A percentile compares a stretch with the other conserved stretches of the same genome.
Evolutionary conservation across 1,140 invertebrate genomes (phyloP).

Genomic region (Papilio machaon): DNA sequence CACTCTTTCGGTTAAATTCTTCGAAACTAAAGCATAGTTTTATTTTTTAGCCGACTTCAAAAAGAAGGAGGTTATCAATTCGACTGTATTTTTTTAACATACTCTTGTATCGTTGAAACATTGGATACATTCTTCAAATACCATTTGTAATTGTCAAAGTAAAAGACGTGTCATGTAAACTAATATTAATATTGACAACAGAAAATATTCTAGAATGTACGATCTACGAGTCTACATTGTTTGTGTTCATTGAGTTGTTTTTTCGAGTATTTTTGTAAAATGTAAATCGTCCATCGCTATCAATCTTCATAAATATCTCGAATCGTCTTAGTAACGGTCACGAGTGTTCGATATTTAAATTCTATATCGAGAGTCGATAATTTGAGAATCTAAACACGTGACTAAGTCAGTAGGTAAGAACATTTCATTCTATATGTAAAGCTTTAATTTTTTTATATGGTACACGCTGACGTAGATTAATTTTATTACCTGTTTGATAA

Average conservation of each 20-base stretch:
- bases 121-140: too few species aligned
- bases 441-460: conserved; percentile 38
- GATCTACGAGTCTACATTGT: too few species aligned
- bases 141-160: too few species aligned
- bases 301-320: conserved; percentile 4
- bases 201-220: too few species aligned
- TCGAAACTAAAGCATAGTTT: too few species aligned
- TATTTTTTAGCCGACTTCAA: too few species aligned
- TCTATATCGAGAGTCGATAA: conserved; percentile 27
- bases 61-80: too few species aligned
- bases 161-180: too few species aligned
- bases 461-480: conserved; percentile 41
- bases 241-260: neutral
- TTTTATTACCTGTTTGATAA: conserved; percentile 55
- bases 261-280: neutral
- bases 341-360: conserved; percentile 25
- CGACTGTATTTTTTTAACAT: too few species aligned
- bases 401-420: conserved; percentile 54
- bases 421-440: conserved; percentile 46
- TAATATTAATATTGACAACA: too few species aligned
- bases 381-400: conserved; percentile 43
- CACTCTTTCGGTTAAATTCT: too few species aligned
- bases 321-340: neutral
- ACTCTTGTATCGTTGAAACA: too few species aligned
- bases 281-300: neutral